Conservation (phyloP, 2,797 vertebrate species). For the Vireo griseus region DNA sequence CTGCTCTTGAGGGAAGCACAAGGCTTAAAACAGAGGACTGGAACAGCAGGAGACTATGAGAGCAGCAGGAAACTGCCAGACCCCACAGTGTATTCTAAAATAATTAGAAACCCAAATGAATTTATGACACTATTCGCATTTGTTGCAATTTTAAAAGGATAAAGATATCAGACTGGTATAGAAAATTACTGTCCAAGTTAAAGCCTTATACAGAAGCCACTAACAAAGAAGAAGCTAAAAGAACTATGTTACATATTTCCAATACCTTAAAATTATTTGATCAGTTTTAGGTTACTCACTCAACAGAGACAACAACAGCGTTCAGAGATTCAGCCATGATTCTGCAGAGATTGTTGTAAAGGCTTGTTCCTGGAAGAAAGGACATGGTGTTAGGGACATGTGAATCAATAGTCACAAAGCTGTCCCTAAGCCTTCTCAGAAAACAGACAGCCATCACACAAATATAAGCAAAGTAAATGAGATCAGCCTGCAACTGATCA, state of each 20-base stretch:
- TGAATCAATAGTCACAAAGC: neutral
- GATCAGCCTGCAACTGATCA: neutral
- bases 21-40: neutral
- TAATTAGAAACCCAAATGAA: neutral
- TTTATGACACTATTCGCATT: neutral
- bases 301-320: constrained; percentile 88
- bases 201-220: neutral
- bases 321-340: constrained; percentile 85
- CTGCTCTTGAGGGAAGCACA: neutral
- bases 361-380: constrained; percentile 74
- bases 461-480: neutral
- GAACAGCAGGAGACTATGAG: neutral
- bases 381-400: neutral
- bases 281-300: constrained; percentile 81
- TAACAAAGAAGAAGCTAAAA: neutral
- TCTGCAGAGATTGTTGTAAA: constrained; percentile 79
- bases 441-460: neutral
- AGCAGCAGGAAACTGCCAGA: neutral
- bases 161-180: neutral
- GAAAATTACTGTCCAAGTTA: neutral
- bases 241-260: neutral
- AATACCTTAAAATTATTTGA: neutral
- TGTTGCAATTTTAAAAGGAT: neutral
- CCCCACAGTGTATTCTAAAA: neutral
- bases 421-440: neutral